These are phyloP conservation scores for Drosophila tristis DNA, from an alignment of 1,140 invertebrate species.

Conservation along the genomic window DNA sequence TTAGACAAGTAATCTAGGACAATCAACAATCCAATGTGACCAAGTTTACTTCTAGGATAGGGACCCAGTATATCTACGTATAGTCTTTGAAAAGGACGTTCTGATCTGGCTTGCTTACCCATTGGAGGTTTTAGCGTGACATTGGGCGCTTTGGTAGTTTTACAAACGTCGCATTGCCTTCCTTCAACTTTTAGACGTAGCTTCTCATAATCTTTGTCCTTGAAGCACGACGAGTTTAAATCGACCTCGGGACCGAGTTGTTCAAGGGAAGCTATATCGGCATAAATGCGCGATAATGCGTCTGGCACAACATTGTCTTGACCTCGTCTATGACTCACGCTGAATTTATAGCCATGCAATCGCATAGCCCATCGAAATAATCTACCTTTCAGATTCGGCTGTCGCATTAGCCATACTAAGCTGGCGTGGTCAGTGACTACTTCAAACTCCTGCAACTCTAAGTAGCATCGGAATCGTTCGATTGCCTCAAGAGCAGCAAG, in stretches of 20 bases:
- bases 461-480: conserved; percentile 19
- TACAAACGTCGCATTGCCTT: conserved; percentile 6
- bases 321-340: conserved; percentile 10
- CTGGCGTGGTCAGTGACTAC: conserved; percentile 16
- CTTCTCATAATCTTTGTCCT: background rate
- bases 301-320: conserved; percentile 8
- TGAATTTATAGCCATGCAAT: conserved; percentile 8
- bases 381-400: conserved; percentile 3
- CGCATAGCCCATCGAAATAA: conserved; percentile 4
- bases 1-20: conserved; percentile 1
- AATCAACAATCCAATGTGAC: background rate
- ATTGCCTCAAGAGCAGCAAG: conserved; percentile 14
- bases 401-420: conserved; percentile 13
- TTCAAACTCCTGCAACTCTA: conserved; percentile 23
- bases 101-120: background rate
- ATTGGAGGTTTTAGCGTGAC: background rate
- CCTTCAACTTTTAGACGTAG: background rate
- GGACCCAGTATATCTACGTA: conserved; percentile 1
- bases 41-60: conserved; percentile 3
- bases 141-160: background rate
- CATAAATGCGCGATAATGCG: conserved; percentile 4
- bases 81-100: background rate
- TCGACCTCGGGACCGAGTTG: background rate
- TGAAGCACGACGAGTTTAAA: background rate
- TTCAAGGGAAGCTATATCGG: background rate